phyloP scores from a whole-genome alignment of 2,888 invertebrate genomes.

The Mythimna lalbum region DNA sequence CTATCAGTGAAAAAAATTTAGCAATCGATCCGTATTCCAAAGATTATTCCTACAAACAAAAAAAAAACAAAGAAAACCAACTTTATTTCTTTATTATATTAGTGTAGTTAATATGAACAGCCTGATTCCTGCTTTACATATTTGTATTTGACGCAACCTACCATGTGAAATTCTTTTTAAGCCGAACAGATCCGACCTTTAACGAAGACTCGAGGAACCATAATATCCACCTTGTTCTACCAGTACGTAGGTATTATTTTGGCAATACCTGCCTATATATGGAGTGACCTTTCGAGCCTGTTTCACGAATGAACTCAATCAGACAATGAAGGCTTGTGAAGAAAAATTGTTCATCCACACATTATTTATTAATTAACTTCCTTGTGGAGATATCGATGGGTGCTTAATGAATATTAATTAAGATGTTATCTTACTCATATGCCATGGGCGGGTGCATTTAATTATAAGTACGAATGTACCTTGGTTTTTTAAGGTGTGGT shows the following conservation, averaged over 20 bases:
- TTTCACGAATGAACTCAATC: conserved; percentile 72
- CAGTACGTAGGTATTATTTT: conserved; percentile 65
- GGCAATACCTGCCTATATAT: conserved; percentile 78
- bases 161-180: conserved; percentile 19
- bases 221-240: conserved; percentile 58
- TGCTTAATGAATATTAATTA: conserved; percentile 43
- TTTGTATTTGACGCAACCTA: background rate
- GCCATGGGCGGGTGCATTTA: background rate
- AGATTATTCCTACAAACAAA: no score
- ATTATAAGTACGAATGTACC: background rate
- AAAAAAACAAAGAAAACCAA: no score
- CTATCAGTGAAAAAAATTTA: no score
- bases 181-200: conserved; percentile 66
- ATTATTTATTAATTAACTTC: conserved; percentile 52
- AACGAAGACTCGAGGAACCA: conserved; percentile 69
- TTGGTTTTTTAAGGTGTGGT: no score
- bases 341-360: conserved; percentile 29
- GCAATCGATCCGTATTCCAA: no score
- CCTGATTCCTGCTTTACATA: no score
- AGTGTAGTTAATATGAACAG: no score
- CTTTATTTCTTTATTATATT: no score
- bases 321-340: conserved; percentile 59
- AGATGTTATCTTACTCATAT: conserved; percentile 33
- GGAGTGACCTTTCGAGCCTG: conserved; percentile 77
- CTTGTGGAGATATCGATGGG: conserved; percentile 36